phyloP scores from a whole-genome alignment of 2,888 invertebrate species.

The Eilema depressum region DNA sequence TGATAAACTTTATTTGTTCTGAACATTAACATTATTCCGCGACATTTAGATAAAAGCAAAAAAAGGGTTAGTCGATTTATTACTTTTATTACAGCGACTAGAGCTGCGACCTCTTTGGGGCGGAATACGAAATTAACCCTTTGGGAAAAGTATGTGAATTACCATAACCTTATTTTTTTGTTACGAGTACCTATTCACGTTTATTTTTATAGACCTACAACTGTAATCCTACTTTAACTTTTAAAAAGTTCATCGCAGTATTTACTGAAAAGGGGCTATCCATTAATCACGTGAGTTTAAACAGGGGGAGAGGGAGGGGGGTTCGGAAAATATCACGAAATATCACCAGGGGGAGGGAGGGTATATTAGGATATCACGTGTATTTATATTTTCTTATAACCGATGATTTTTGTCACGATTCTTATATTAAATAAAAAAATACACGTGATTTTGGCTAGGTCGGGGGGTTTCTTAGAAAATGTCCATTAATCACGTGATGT shows the following conservation, averaged over 20 bases:
- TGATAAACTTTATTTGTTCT: background rate
- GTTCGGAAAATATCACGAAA: too few relatives aligned
- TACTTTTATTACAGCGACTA: background rate
- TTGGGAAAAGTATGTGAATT: slow-evolving; percentile 9
- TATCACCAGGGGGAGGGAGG: too few relatives aligned
- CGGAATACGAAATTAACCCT: slow-evolving; percentile 14
- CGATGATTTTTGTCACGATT: too few relatives aligned
- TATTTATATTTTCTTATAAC: too few relatives aligned
- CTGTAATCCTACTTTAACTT: background rate
- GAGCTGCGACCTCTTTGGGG: slow-evolving; percentile 3
- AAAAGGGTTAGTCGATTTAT: slow-evolving; percentile 12
- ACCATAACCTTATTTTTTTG: background rate
- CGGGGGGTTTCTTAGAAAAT: too few relatives aligned
- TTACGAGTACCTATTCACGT: slow-evolving; percentile 3
- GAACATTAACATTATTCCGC: background rate
- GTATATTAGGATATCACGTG: too few relatives aligned
- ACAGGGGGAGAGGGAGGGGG: too few relatives aligned
- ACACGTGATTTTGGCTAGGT: too few relatives aligned
- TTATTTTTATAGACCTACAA: background rate
- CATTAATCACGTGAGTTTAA: too few relatives aligned
- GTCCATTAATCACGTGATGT: too few relatives aligned
- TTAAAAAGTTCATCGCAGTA: background rate
- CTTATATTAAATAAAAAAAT: too few relatives aligned
- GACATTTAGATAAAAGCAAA: background rate
- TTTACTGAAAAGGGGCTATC: background rate